These are phyloP conservation scores for Platycheirus albimanus DNA, from an alignment of 2,888 invertebrate species.

Conservation along the genomic window DNA sequence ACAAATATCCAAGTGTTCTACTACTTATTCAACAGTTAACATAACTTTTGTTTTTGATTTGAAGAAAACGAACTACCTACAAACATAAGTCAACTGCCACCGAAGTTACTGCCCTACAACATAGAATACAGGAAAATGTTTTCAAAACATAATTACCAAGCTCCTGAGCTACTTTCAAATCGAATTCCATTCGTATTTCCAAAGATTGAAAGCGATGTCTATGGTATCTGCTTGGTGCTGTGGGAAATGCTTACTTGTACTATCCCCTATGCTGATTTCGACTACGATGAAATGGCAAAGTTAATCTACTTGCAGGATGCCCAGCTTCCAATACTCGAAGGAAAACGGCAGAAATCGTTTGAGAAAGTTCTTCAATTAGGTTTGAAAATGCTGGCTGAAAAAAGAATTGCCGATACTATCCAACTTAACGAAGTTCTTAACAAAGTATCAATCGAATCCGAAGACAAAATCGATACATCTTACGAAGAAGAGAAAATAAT, in stretches of 20 bases:
- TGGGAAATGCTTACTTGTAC: conserved; percentile 67
- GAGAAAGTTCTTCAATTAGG: conserved; percentile 19
- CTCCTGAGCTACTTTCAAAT: conserved; percentile 57
- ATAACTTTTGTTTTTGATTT: not conserved
- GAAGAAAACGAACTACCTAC: conserved; percentile 36
- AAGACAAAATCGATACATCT: conserved; percentile 33
- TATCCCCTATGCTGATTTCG: conserved; percentile 39
- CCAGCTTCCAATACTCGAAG: conserved; percentile 4
- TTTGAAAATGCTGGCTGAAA: conserved; percentile 31
- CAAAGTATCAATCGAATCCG: conserved; percentile 9
- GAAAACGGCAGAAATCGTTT: conserved; percentile 52
- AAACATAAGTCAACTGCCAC: conserved; percentile 28
- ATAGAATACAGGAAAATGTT: conserved; percentile 52
- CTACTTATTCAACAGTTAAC: not conserved
- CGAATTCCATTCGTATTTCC: conserved; percentile 58
- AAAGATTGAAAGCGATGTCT: conserved; percentile 53
- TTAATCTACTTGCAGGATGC: conserved; percentile 26
- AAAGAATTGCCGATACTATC: conserved; percentile 47
- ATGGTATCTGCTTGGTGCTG: conserved; percentile 59
- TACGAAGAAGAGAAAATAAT: conserved; percentile 26
- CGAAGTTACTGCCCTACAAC: conserved; percentile 51
- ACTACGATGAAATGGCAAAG: conserved; percentile 51
- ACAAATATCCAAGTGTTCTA: not conserved
- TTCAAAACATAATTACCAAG: conserved; percentile 64
- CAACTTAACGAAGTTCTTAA: conserved; percentile 31